phyloP scores from a whole-genome alignment of 2,797 vertebrate species.

The Eremophila alpestris region DNA sequence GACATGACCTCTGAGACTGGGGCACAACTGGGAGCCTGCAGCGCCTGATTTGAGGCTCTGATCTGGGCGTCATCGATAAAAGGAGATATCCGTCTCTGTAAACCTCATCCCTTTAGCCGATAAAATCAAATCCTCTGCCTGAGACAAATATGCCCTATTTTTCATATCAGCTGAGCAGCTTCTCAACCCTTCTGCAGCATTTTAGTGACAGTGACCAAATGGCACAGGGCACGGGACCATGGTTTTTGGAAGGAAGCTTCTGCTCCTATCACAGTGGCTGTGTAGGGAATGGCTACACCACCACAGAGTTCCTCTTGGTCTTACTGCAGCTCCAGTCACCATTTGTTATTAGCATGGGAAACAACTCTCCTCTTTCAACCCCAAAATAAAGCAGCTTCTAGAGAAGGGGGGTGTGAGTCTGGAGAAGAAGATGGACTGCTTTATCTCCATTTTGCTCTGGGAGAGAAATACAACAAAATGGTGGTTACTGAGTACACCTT shows the following conservation, averaged over 20 bases:
- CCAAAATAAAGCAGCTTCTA: background rate
- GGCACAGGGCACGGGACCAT: background rate
- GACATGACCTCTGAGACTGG: background rate
- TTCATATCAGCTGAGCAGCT: conserved; percentile 1
- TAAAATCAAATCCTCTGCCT: conserved; percentile 48
- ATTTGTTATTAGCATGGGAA: background rate
- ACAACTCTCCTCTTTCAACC: background rate
- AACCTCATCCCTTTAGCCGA: conserved; percentile 26
- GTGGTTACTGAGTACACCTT: background rate
- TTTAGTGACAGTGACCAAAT: conserved; percentile 45
- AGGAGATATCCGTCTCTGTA: conserved; percentile 7
- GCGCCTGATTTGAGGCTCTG: background rate
- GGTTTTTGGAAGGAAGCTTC: background rate
- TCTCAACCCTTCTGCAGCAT: background rate
- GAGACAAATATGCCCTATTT: conserved; percentile 54
- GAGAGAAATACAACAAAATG: conserved; percentile 12
- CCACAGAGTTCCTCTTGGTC: background rate
- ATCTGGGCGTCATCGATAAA: background rate
- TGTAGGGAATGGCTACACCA: background rate
- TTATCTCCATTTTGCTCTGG: conserved; percentile 33
- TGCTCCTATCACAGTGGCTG: background rate
- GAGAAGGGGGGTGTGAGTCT: background rate
- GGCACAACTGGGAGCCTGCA: background rate
- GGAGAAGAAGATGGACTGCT: background rate
- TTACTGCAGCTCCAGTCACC: background rate